Evolutionary conservation across 2,113 vertebrate genomes (phyloP).

Genomic region (Rhea americana): DNA sequence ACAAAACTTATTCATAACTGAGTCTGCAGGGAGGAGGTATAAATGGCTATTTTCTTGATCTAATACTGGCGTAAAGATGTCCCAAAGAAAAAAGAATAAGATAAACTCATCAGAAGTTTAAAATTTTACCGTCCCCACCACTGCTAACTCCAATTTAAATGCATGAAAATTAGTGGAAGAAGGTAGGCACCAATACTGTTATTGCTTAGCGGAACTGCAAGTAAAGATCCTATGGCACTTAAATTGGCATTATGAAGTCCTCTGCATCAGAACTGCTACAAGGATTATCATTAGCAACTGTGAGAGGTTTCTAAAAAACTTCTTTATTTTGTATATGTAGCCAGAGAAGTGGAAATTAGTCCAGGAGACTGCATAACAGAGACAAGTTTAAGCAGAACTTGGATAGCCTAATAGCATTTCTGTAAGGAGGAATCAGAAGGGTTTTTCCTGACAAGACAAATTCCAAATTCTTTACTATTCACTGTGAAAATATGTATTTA

Average conservation of each 20-base stretch:
- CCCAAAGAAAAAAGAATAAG: background rate
- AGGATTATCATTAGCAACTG: background rate
- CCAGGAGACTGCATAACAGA: fast-evolving
- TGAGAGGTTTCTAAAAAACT: background rate
- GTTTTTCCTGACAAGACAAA: background rate
- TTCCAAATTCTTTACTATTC: background rate
- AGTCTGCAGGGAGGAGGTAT: background rate
- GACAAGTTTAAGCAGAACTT: background rate
- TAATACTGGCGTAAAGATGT: background rate
- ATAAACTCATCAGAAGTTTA: background rate
- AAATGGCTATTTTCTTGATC: background rate
- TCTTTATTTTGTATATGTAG: background rate
- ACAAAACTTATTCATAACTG: background rate
- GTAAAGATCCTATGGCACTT: background rate
- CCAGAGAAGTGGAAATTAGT: background rate
- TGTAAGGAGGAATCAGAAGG: background rate
- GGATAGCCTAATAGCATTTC: background rate
- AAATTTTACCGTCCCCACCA: background rate
- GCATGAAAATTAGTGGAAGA: background rate
- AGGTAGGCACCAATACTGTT: background rate
- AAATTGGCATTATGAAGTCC: background rate
- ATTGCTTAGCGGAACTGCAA: background rate
- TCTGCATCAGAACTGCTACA: background rate
- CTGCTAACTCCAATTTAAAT: background rate
- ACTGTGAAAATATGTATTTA: background rate